A percentile compares a stretch with the other conserved stretches of the same genome.
Evolutionary conservation across 2,888 invertebrate species (phyloP).

Genomic region (Nowickia ferox): DNA sequence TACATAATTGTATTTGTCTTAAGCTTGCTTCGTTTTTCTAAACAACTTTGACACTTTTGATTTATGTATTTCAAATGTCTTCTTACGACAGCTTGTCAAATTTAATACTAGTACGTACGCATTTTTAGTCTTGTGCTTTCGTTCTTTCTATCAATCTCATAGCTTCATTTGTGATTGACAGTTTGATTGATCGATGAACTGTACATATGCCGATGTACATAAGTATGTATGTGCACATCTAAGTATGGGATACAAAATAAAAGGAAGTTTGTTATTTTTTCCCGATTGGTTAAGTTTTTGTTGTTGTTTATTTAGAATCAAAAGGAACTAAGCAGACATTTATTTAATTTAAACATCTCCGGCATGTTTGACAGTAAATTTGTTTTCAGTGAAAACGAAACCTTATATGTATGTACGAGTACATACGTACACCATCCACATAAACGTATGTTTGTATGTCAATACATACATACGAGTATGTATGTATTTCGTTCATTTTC

Average conservation of each 20-base stretch:
- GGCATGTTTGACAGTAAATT: slow-evolving; percentile 14
- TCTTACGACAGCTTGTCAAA: slow-evolving; percentile 60
- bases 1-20: background rate
- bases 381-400: slow-evolving; percentile 51
- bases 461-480: background rate
- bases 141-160: slow-evolving; percentile 46
- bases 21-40: background rate
- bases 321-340: slow-evolving; percentile 36
- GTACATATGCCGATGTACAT: background rate
- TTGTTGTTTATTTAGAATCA: slow-evolving; percentile 28
- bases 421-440: background rate
- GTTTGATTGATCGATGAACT: slow-evolving; percentile 57
- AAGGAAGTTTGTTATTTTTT: slow-evolving; percentile 5
- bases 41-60: slow-evolving; percentile 36
- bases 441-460: no score
- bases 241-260: slow-evolving; percentile 1
- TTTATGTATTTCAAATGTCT: slow-evolving; percentile 45
- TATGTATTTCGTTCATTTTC: background rate
- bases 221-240: no score
- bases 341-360: slow-evolving; percentile 43
- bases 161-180: slow-evolving; percentile 65
- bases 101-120: slow-evolving; percentile 30
- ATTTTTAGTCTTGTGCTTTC: slow-evolving; percentile 15
- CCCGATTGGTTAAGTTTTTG: slow-evolving; percentile 12
- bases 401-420: background rate